These are phyloP conservation scores for Callionymus lyra DNA, from an alignment of 2,113 vertebrate species.

Conservation along the genomic window DNA sequence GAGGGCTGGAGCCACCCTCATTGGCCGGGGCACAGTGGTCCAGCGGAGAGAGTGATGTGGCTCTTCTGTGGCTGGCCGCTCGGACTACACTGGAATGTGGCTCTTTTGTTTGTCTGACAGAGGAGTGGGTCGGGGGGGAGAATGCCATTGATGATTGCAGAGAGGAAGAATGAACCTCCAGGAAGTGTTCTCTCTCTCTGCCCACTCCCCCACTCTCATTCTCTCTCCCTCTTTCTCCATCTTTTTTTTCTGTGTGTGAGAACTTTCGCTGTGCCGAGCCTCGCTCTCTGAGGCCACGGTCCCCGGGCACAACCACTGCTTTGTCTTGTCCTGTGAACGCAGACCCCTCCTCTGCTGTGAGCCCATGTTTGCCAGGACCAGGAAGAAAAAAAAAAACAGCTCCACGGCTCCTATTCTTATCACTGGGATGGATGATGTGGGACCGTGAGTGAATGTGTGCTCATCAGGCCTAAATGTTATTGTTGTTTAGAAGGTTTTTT, in stretches of 20 bases:
- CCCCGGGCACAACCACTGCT: conserved; percentile 68
- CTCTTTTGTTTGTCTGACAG: conserved; percentile 68
- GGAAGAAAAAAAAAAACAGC: conserved; percentile 61
- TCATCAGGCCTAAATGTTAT: background rate
- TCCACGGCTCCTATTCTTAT: conserved; percentile 56
- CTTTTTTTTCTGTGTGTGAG: conserved; percentile 58
- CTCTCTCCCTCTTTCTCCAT: conserved; percentile 42
- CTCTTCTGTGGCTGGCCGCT: conserved; percentile 49
- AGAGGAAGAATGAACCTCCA: conserved; percentile 71
- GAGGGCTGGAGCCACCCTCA: conserved; percentile 8
- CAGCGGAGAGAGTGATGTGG: conserved; percentile 57
- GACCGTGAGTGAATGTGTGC: background rate
- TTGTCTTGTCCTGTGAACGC: conserved; percentile 70
- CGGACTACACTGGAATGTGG: conserved; percentile 68
- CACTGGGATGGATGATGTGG: conserved; percentile 38
- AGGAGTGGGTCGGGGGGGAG: conserved; percentile 67
- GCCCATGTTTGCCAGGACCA: conserved; percentile 49
- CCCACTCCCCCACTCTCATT: conserved; percentile 32
- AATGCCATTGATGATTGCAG: conserved; percentile 74
- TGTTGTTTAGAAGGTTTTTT: background rate
- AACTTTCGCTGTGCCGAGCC: conserved; percentile 58
- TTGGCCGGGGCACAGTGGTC: conserved; percentile 31
- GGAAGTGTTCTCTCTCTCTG: conserved; percentile 61
- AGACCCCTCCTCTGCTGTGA: conserved; percentile 59
- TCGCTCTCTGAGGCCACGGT: conserved; percentile 56